Conservation (phyloP, 1,140 invertebrate genomes). For the Sitobion miscanthi region DNA sequence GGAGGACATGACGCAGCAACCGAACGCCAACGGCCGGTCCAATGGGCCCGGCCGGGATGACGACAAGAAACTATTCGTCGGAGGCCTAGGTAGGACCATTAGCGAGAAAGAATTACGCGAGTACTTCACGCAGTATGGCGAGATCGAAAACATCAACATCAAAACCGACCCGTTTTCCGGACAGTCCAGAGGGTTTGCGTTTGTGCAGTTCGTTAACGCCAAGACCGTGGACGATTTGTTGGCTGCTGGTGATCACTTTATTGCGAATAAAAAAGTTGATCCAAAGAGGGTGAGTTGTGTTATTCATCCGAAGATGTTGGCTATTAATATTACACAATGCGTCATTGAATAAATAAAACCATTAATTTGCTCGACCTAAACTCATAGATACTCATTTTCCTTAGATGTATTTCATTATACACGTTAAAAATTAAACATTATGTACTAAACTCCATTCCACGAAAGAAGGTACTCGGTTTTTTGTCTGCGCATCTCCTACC, state of each 20-base stretch:
- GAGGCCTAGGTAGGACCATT: conserved; percentile 65
- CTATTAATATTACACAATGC: not conserved
- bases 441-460: too few relatives aligned
- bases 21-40: conserved; percentile 56
- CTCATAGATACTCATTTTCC: too few relatives aligned
- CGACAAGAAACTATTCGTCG: conserved; percentile 66
- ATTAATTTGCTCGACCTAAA: too few relatives aligned
- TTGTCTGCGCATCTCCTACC: too few relatives aligned
- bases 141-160: conserved; percentile 71
- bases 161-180: conserved; percentile 73
- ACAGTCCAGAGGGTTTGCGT: conserved; percentile 73
- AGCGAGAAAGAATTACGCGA: conserved; percentile 68
- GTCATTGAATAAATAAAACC: too few relatives aligned
- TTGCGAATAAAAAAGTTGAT: conserved; percentile 73
- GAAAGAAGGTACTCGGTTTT: too few relatives aligned
- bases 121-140: conserved; percentile 71
- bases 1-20: conserved; percentile 56
- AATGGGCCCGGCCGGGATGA: conserved; percentile 65
- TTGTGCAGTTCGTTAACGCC: conserved; percentile 72
- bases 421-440: too few relatives aligned
- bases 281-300: conserved; percentile 65
- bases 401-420: too few relatives aligned
- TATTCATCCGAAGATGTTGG: not conserved
- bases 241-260: conserved; percentile 62
- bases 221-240: conserved; percentile 67